A percentile compares a stretch with the other conserved stretches of the same genome.
phyloP scores from a whole-genome alignment of 2,797 vertebrate species.

The Xiphorhynchus erythropygius region DNA sequence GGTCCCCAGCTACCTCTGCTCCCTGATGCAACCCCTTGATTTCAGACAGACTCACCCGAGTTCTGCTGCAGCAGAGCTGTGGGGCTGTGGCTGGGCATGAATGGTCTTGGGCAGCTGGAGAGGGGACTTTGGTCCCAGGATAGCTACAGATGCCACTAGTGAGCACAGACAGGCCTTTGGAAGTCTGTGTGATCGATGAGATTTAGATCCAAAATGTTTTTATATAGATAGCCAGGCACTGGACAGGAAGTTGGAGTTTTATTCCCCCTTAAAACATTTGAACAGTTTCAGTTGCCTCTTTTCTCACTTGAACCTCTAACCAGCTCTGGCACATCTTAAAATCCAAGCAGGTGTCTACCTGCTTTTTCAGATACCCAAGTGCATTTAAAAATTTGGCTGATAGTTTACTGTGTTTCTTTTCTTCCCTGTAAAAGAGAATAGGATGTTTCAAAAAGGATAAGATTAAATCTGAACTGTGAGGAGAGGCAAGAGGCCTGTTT shows the following conservation, averaged over 20 bases:
- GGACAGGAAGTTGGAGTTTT: not conserved
- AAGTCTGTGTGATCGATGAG: not conserved
- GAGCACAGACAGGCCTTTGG: not conserved
- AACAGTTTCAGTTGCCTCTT: not conserved
- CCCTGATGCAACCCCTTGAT: not conserved
- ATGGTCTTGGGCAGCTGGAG: not conserved
- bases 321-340: not conserved
- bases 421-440: not conserved
- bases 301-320: not conserved
- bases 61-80: accelerated
- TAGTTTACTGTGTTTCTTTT: not conserved
- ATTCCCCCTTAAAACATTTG: not conserved
- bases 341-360: not conserved
- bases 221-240: not conserved
- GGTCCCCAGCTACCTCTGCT: not conserved
- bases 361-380: not conserved
- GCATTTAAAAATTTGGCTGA: not conserved
- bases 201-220: not conserved
- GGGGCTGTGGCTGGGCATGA: not conserved
- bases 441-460: not conserved
- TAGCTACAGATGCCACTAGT: not conserved
- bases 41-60: accelerated
- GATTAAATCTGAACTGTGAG: not conserved
- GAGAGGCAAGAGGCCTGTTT: not conserved
- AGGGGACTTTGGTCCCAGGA: not conserved